These are phyloP conservation scores for Nothocercus julius DNA, from an alignment of 2,113 vertebrate species.

Conservation along the genomic window DNA sequence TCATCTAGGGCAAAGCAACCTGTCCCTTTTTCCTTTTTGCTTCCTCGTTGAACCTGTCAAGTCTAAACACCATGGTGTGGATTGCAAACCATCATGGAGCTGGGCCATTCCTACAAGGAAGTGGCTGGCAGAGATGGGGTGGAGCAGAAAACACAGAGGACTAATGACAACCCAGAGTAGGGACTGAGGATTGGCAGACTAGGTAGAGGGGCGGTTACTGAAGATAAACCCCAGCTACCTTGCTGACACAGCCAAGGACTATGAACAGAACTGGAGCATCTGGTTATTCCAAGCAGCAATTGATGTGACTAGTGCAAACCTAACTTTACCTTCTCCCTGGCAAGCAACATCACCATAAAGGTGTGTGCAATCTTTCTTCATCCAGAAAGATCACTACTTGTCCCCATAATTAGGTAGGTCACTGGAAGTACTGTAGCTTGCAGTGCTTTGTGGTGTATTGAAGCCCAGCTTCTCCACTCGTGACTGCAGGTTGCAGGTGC, in stretches of 20 bases:
- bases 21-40: not conserved
- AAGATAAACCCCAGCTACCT: constrained; percentile 14
- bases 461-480: not conserved
- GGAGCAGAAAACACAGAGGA: not conserved
- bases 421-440: not conserved
- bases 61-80: not conserved
- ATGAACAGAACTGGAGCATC: constrained; percentile 42
- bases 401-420: not conserved
- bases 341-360: not conserved
- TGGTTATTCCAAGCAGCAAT: constrained; percentile 37
- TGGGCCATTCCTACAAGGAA: constrained; percentile 34
- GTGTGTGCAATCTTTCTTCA: not conserved
- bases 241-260: constrained; percentile 44
- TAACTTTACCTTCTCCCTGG: constrained; percentile 7
- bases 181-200: constrained; percentile 1
- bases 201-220: constrained; percentile 38
- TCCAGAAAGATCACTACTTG: not conserved
- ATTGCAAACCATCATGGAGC: constrained; percentile 10
- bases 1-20: constrained; percentile 16
- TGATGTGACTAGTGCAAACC: not conserved
- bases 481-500: not conserved
- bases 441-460: not conserved
- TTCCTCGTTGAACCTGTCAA: constrained; percentile 6
- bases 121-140: constrained; percentile 26
- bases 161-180: constrained; percentile 37